Conservation (phyloP, 2,113 vertebrate genomes). For the Eclectus roratus region DNA sequence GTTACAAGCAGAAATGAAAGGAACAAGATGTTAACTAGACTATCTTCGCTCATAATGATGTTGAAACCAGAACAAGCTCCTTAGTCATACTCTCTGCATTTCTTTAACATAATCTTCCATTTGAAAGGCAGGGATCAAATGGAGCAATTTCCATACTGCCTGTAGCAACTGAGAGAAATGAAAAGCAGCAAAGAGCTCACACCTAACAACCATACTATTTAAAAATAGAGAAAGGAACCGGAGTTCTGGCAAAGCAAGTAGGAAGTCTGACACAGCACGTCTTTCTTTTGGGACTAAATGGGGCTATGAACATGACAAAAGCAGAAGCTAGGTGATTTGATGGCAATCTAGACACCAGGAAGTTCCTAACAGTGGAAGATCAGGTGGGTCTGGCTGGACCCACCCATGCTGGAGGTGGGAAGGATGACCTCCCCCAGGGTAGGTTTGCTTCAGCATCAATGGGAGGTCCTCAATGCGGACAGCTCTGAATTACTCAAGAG, state of each 20-base stretch:
- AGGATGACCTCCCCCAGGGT: background rate
- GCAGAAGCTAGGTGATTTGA: background rate
- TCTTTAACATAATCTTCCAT: background rate
- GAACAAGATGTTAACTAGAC: constrained; percentile 10
- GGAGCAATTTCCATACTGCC: background rate
- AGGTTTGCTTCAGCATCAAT: background rate
- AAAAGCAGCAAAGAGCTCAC: background rate
- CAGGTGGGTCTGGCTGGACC: background rate
- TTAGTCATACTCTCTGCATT: background rate
- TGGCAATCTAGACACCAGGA: background rate
- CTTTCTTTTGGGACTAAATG: background rate
- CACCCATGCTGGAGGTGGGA: background rate
- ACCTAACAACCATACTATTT: background rate
- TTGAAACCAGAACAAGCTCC: background rate
- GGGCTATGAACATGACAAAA: background rate
- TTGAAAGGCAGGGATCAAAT: constrained; percentile 23
- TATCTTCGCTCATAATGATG: background rate
- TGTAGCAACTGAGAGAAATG: background rate
- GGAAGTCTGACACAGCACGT: background rate
- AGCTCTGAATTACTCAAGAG: background rate
- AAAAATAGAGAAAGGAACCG: background rate
- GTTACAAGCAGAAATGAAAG: background rate
- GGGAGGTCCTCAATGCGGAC: background rate
- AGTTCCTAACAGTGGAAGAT: background rate
- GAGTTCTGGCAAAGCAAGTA: background rate